Conservation (phyloP, 2,888 invertebrate genomes). For the Phalera bucephala region DNA sequence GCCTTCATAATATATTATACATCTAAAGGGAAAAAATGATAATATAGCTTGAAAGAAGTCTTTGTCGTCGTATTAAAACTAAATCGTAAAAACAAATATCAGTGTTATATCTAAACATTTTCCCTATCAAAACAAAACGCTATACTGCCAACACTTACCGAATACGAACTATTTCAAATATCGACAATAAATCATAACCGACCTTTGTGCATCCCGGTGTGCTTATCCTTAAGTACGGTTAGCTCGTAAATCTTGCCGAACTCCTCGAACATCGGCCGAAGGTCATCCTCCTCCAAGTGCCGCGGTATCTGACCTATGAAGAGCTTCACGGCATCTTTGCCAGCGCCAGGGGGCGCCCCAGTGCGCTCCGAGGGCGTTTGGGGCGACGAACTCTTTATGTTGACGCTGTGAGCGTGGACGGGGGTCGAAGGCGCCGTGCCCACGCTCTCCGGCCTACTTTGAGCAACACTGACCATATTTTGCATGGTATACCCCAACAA, state of each 20-base stretch:
- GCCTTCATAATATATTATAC: no score
- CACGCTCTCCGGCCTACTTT: constrained; percentile 33
- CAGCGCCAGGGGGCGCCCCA: constrained; percentile 72
- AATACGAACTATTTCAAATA: background rate
- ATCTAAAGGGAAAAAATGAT: no score
- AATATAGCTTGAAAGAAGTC: no score
- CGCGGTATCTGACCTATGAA: constrained; percentile 97
- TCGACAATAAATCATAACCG: constrained; percentile 47
- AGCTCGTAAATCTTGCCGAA: constrained; percentile 97
- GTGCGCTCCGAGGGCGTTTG: constrained; percentile 70
- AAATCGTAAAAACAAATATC: no score
- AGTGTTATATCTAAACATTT: no score
- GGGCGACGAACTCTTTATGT: constrained; percentile 52
- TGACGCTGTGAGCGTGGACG: constrained; percentile 49
- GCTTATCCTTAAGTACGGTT: constrained; percentile 96
- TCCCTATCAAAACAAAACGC: no score
- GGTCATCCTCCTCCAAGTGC: constrained; percentile 93
- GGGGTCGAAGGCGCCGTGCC: constrained; percentile 74
- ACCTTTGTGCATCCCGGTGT: constrained; percentile 98
- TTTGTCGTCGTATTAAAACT: no score
- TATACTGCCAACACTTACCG: background rate
- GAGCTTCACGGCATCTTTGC: constrained; percentile 88
- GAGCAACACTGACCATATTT: constrained; percentile 40
- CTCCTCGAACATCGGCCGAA: constrained; percentile 95
- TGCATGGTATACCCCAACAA: constrained; percentile 64